Conservation (phyloP, 2,797 vertebrate species). For the Erethizon dorsatum region DNA sequence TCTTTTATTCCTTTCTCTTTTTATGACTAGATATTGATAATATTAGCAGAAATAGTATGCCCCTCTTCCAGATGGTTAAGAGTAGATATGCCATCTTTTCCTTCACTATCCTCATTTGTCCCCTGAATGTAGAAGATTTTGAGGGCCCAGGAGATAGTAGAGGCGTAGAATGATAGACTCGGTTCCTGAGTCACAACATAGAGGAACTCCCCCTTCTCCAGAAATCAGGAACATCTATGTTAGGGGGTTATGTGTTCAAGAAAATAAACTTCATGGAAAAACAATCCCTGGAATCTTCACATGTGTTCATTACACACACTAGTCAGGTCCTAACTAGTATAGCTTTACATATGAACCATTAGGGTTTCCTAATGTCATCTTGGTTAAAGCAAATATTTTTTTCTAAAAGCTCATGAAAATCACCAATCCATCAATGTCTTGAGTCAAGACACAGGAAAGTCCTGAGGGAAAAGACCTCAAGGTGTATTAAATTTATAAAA, state of each 20-base stretch:
- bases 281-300: neutral
- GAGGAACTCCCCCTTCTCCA: neutral
- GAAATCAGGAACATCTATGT: neutral
- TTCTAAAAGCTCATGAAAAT: neutral
- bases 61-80: neutral
- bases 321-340: neutral
- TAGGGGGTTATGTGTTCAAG: neutral
- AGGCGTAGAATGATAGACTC: neutral
- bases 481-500: constrained; percentile 8
- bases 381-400: neutral
- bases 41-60: neutral
- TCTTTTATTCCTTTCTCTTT: neutral
- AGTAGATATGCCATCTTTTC: neutral
- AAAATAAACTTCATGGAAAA: neutral
- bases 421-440: neutral
- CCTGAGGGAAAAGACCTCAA: neutral
- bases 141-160: neutral
- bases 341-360: neutral
- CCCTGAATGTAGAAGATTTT: neutral
- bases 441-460: neutral
- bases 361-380: neutral
- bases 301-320: neutral
- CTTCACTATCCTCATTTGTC: neutral
- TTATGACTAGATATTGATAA: neutral
- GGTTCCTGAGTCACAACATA: neutral